phyloP scores from a whole-genome alignment of 2,888 invertebrate genomes.

The Brenthis ino region DNA sequence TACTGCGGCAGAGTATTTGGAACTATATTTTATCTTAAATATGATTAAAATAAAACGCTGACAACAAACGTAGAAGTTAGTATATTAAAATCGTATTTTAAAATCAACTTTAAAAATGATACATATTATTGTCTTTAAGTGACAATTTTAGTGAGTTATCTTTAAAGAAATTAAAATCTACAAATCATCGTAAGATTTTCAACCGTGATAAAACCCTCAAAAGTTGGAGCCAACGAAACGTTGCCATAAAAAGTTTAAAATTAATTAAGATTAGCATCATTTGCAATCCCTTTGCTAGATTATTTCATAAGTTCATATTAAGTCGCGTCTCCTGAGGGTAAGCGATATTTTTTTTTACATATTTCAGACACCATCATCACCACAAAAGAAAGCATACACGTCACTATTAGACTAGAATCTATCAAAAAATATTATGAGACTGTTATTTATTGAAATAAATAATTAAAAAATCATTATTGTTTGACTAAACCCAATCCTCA shows the following conservation, averaged over 20 bases:
- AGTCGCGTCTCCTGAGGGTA: constrained; percentile 46
- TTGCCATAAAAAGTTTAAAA: neutral
- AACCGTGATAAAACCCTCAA: too few species aligned
- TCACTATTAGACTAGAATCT: constrained; percentile 50
- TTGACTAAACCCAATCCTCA: constrained; percentile 22
- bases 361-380: constrained; percentile 72
- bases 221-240: too few species aligned
- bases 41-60: too few species aligned
- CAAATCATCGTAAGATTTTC: too few species aligned
- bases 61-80: too few species aligned
- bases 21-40: too few species aligned
- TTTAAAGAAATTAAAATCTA: too few species aligned
- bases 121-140: too few species aligned
- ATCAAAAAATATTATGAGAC: constrained; percentile 10
- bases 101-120: too few species aligned
- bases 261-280: constrained; percentile 9
- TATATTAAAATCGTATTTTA: too few species aligned
- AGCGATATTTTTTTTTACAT: constrained; percentile 54
- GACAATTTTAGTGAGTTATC: too few species aligned
- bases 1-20: too few species aligned
- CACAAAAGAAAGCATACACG: constrained; percentile 71
- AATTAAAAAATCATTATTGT: constrained; percentile 23
- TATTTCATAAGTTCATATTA: constrained; percentile 6
- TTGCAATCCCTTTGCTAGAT: neutral
- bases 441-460: constrained; percentile 28